Conservation (phyloP, 2,113 vertebrate genomes). For the Rhadina sibilatrix region DNA sequence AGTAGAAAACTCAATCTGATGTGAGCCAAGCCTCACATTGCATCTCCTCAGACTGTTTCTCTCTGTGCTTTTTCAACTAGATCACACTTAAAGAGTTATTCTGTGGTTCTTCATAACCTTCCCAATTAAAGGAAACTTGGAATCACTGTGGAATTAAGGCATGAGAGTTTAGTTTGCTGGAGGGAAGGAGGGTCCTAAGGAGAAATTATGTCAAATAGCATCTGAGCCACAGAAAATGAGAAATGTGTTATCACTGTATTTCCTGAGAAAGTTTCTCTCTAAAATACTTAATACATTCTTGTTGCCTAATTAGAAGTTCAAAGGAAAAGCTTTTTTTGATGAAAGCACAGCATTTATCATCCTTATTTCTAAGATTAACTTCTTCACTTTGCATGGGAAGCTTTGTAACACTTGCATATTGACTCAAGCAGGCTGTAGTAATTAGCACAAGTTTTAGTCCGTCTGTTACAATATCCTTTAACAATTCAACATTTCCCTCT, state of each 20-base stretch:
- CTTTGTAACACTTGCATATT: neutral
- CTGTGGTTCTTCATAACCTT: neutral
- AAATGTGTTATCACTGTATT: neutral
- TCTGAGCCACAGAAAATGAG: neutral
- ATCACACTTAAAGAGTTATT: neutral
- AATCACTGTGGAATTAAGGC: neutral
- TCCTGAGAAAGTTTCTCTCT: neutral
- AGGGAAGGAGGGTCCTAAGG: neutral
- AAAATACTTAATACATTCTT: neutral
- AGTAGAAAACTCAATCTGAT: neutral
- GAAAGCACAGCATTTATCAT: neutral
- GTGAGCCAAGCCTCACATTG: neutral
- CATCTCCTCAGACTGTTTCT: neutral
- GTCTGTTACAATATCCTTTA: neutral
- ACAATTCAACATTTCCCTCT: neutral
- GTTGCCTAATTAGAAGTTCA: neutral
- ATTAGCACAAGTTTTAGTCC: neutral
- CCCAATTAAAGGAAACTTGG: neutral
- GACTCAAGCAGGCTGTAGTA: neutral
- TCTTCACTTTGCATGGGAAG: neutral
- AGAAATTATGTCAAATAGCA: neutral
- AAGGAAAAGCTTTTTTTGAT: neutral
- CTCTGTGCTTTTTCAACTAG: neutral
- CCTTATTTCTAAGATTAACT: neutral
- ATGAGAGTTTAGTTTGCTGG: neutral